phyloP scores from a whole-genome alignment of 2,113 vertebrate species.

The Steatornis caripensis region DNA sequence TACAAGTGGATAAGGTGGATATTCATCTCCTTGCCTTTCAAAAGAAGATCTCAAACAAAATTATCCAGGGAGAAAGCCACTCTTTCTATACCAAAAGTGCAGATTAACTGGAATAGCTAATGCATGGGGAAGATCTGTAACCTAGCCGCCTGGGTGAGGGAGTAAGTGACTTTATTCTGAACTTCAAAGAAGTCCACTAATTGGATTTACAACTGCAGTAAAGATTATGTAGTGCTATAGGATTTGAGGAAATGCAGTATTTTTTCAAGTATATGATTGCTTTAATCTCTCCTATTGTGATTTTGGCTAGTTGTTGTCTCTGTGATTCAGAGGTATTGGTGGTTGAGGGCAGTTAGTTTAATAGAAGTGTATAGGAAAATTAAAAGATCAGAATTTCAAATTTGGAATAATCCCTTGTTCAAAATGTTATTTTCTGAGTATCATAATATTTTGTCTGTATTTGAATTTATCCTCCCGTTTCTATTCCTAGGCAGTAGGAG shows the following conservation, averaged over 20 bases:
- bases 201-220: not conserved
- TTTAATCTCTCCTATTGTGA: not conserved
- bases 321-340: not conserved
- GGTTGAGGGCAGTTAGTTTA: not conserved
- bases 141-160: not conserved
- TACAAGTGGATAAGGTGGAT: not conserved
- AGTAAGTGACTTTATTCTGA: not conserved
- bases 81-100: not conserved
- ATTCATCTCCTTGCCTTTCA: not conserved
- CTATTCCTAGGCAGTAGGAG: constrained; percentile 75
- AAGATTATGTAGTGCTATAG: not conserved
- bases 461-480: not conserved
- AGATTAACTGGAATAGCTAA: not conserved
- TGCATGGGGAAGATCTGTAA: not conserved
- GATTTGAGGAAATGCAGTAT: not conserved
- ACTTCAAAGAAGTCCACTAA: not conserved
- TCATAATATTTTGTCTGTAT: not conserved
- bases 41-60: not conserved
- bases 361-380: not conserved
- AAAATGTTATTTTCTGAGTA: not conserved
- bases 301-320: not conserved
- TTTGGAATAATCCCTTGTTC: not conserved
- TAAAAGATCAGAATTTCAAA: not conserved
- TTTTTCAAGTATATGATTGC: not conserved
- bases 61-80: not conserved